These are phyloP conservation scores for Oryzias woworae DNA, from an alignment of 2,113 vertebrate species.

Conservation along the genomic window DNA sequence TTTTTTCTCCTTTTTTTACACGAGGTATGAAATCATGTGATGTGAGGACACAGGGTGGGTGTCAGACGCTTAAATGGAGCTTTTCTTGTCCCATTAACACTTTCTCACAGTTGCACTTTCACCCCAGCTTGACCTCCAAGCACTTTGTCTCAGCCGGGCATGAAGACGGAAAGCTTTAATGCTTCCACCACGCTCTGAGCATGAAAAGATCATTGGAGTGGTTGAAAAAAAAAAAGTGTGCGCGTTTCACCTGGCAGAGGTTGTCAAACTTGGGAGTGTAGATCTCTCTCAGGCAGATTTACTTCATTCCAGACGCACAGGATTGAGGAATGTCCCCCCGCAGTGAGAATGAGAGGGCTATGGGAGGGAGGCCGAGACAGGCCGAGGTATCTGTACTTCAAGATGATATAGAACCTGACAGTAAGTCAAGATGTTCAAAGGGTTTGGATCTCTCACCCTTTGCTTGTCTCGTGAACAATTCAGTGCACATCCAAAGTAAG, in stretches of 20 bases:
- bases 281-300: constrained; percentile 61
- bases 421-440: constrained; percentile 39
- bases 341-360: constrained; percentile 56
- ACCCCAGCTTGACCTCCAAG: constrained; percentile 31
- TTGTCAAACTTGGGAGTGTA: constrained; percentile 19
- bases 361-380: constrained; percentile 47
- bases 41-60: constrained; percentile 30
- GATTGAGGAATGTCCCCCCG: constrained; percentile 70
- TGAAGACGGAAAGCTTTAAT: background rate
- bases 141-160: constrained; percentile 16
- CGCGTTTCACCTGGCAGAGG: constrained; percentile 38
- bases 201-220: constrained; percentile 8
- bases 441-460: constrained; percentile 15
- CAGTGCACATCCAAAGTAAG: constrained; percentile 29
- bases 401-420: constrained; percentile 52
- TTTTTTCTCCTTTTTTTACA: constrained; percentile 22
- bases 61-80: constrained; percentile 30
- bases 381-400: constrained; percentile 48
- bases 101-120: constrained; percentile 44
- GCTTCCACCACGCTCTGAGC: background rate
- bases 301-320: constrained; percentile 64
- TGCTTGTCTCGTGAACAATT: constrained; percentile 31
- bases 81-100: constrained; percentile 56
- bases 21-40: background rate
- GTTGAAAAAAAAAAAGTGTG: constrained; percentile 23